Percentiles rank a stretch among this genome's conserved stretches.
Evolutionary conservation across 2,888 invertebrate genomes (phyloP).

Genomic region (Chymomyza amoena): DNA sequence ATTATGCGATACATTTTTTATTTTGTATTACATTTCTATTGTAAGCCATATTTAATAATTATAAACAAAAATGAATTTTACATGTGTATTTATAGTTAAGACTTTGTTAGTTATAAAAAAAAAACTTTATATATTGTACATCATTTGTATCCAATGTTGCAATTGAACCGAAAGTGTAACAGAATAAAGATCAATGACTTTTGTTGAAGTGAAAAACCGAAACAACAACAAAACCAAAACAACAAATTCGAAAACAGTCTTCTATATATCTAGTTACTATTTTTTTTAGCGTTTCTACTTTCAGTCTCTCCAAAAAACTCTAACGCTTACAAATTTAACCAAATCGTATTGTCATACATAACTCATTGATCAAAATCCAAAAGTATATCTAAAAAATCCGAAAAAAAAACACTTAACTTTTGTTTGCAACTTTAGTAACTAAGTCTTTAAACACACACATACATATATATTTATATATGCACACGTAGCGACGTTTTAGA

Average conservation of each 20-base stretch:
- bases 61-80: conserved; percentile 57
- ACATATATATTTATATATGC: conserved; percentile 12
- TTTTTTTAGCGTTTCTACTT: conserved; percentile 30
- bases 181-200: conserved; percentile 77
- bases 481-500: background rate
- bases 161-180: conserved; percentile 70
- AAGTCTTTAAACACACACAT: conserved; percentile 45
- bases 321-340: conserved; percentile 62
- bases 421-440: conserved; percentile 64
- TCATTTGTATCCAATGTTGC: conserved; percentile 60
- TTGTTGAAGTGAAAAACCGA: conserved; percentile 68
- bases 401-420: conserved; percentile 53
- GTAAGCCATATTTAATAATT: conserved; percentile 58
- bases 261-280: conserved; percentile 49
- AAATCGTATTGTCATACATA: conserved; percentile 51
- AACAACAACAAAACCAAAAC: conserved; percentile 41
- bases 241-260: conserved; percentile 37
- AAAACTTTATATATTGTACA: conserved; percentile 48
- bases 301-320: conserved; percentile 24
- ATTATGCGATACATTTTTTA: conserved; percentile 5
- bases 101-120: conserved; percentile 50
- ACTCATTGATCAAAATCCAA: conserved; percentile 64
- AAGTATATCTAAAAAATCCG: conserved; percentile 20
- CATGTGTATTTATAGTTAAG: conserved; percentile 67
- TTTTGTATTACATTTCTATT: conserved; percentile 63